These are phyloP conservation scores for Pseudochromis fuscus DNA, from an alignment of 2,797 vertebrate species.

Conservation along the genomic window DNA sequence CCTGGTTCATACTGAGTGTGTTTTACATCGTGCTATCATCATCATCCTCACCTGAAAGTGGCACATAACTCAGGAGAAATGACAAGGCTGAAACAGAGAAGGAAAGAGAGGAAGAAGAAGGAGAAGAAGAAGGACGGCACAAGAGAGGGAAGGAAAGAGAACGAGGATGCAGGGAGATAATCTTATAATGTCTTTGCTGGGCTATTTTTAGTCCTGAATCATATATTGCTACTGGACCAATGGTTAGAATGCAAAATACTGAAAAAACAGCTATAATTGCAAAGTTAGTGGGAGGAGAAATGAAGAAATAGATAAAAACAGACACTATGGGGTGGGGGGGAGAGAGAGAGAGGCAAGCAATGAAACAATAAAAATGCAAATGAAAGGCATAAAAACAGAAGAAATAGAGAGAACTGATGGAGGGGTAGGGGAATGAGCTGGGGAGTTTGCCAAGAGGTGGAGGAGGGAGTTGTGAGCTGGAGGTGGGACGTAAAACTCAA, in stretches of 20 bases:
- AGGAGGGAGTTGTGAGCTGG: conserved; percentile 23
- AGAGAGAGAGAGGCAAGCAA: conserved; percentile 49
- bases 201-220: conserved; percentile 75
- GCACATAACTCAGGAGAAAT: conserved; percentile 57
- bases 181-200: conserved; percentile 68
- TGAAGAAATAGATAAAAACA: conserved; percentile 62
- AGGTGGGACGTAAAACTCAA: conserved; percentile 52
- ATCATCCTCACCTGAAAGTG: conserved; percentile 28
- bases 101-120: conserved; percentile 29
- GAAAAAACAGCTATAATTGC: conserved; percentile 50
- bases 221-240: conserved; percentile 57
- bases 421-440: conserved; percentile 47
- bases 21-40: not conserved
- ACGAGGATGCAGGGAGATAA: conserved; percentile 61
- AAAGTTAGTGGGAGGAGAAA: conserved; percentile 62
- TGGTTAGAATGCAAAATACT: conserved; percentile 45
- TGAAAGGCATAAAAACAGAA: conserved; percentile 61
- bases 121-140: conserved; percentile 30
- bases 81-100: conserved; percentile 18
- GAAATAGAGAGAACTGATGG: conserved; percentile 59
- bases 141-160: conserved; percentile 31
- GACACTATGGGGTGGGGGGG: conserved; percentile 35
- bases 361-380: conserved; percentile 84
- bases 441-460: conserved; percentile 45
- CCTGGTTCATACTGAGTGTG: conserved; percentile 17